These are phyloP conservation scores for Dissostichus mawsoni DNA, from an alignment of 2,113 vertebrate species.

Conservation along the genomic window DNA sequence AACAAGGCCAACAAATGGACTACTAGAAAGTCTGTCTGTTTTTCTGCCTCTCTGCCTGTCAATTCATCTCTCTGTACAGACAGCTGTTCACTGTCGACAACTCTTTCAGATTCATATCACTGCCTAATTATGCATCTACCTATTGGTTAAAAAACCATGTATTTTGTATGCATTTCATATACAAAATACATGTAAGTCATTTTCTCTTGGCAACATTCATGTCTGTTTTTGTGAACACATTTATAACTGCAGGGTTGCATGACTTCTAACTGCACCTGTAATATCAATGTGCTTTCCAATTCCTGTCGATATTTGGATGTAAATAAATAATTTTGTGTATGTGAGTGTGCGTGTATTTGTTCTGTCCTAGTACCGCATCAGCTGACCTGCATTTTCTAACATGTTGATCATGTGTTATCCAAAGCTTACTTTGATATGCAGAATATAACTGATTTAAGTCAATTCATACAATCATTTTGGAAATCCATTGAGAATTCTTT, in stretches of 20 bases:
- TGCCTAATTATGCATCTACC: neutral
- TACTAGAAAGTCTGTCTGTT: neutral
- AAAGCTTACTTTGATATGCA: too few relatives aligned
- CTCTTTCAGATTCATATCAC: neutral
- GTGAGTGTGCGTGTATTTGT: constrained; percentile 15
- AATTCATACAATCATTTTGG: too few relatives aligned
- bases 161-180: neutral
- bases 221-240: constrained; percentile 20
- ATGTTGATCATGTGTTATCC: too few relatives aligned
- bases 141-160: neutral
- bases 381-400: too few relatives aligned
- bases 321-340: constrained; percentile 50
- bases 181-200: neutral
- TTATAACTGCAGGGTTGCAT: constrained; percentile 27
- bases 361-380: neutral
- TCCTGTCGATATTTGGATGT: constrained; percentile 19
- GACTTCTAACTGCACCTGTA: constrained; percentile 45
- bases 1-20: neutral
- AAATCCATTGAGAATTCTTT: neutral
- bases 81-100: constrained; percentile 2
- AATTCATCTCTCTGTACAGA: neutral
- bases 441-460: too few relatives aligned
- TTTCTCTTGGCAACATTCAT: neutral
- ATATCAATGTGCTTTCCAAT: constrained; percentile 47
- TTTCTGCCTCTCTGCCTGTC: neutral